These are phyloP conservation scores for Acanthis flammea DNA, from an alignment of 2,797 vertebrate genomes.

Conservation along the genomic window DNA sequence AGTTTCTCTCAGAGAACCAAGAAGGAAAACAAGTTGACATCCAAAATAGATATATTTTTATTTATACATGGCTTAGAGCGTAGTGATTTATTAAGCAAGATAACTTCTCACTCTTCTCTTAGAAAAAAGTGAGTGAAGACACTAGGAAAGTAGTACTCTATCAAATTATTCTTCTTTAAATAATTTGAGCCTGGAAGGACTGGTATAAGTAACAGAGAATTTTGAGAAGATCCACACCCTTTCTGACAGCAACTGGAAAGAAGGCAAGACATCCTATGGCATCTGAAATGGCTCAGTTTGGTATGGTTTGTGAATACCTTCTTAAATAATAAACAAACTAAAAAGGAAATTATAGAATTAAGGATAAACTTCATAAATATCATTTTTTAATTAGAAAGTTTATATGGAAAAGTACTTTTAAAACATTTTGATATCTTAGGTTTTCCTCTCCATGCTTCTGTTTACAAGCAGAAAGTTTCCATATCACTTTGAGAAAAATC, in stretches of 20 bases:
- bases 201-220: neutral
- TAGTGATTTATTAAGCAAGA: slow-evolving; percentile 28
- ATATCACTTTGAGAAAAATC: slow-evolving; percentile 17
- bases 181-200: slow-evolving; percentile 35
- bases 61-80: neutral
- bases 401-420: neutral
- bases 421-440: neutral
- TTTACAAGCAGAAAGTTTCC: neutral
- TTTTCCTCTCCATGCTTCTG: neutral
- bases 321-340: neutral
- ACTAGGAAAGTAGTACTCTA: slow-evolving; percentile 41
- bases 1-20: neutral
- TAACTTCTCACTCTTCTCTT: slow-evolving; percentile 26
- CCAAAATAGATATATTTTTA: neutral
- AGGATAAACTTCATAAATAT: neutral
- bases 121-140: neutral
- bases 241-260: neutral
- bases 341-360: neutral
- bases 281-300: neutral
- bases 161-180: slow-evolving; percentile 41
- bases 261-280: neutral
- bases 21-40: neutral
- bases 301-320: neutral
- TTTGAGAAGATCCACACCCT: neutral
- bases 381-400: neutral